Percentiles rank a stretch among this genome's conserved stretches.
Conservation (phyloP, 2,888 invertebrate genomes). For the Apodemia zela region DNA sequence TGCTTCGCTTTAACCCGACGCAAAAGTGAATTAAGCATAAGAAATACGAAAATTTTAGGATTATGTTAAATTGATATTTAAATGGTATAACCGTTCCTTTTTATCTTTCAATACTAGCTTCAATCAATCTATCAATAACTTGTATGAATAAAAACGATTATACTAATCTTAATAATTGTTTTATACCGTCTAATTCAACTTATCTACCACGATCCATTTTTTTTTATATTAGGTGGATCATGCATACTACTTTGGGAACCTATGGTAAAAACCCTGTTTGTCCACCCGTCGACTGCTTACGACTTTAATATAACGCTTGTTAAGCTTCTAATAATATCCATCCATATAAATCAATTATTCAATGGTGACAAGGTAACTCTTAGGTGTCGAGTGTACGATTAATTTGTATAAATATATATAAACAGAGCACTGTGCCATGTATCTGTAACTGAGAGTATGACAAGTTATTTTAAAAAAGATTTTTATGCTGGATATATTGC, state of each 20-base stretch:
- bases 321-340: constrained; percentile 77
- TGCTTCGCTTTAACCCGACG: too few species aligned
- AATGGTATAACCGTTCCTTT: too few species aligned
- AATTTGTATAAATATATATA: constrained; percentile 56
- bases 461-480: constrained; percentile 66
- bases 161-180: too few species aligned
- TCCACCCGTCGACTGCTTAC: constrained; percentile 53
- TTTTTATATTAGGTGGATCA: neutral
- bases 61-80: too few species aligned
- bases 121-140: too few species aligned
- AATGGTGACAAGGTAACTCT: constrained; percentile 77
- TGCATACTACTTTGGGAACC: neutral
- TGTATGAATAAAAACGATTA: too few species aligned
- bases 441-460: constrained; percentile 69
- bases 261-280: constrained; percentile 29
- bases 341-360: constrained; percentile 79
- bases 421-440: constrained; percentile 77
- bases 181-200: neutral
- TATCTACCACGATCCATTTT: neutral
- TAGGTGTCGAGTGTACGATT: constrained; percentile 58
- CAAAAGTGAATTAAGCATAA: too few species aligned
- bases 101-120: too few species aligned
- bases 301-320: constrained; percentile 61
- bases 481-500: constrained; percentile 77
- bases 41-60: too few species aligned